These are phyloP conservation scores for Dipodomys ordii DNA, from an alignment of 2,113 vertebrate species.

Conservation along the genomic window DNA sequence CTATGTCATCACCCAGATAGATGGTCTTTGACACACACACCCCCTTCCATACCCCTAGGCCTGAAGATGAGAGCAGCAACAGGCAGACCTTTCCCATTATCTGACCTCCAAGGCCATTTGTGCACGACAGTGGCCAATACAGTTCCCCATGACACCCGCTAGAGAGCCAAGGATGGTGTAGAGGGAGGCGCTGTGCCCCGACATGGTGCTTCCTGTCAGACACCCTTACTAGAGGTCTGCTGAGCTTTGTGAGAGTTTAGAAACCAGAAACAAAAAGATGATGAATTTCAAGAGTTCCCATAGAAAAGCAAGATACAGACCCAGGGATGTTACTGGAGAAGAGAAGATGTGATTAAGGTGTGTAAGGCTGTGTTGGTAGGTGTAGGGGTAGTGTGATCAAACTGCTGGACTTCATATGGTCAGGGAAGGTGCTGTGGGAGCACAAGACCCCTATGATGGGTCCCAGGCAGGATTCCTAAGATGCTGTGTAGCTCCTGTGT, in stretches of 20 bases:
- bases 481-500: not conserved
- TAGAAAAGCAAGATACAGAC: not conserved
- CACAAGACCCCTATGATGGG: not conserved
- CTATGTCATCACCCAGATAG: not conserved
- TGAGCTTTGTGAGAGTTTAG: not conserved
- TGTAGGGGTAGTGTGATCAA: not conserved
- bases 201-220: not conserved
- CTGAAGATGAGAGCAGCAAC: not conserved
- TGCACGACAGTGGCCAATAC: not conserved
- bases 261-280: not conserved
- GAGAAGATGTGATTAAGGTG: not conserved
- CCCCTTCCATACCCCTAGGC: no score
- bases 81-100: not conserved
- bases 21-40: not conserved
- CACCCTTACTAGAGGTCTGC: not conserved
- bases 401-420: not conserved
- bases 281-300: not conserved
- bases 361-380: not conserved
- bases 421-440: not conserved
- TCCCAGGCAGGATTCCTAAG: not conserved
- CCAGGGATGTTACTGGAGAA: not conserved
- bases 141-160: rapidly evolving
- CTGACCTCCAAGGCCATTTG: not conserved
- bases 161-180: no score
- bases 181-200: not conserved